Conservation (phyloP, 2,797 vertebrate genomes). For the Gobionotothen gibberifrons region DNA sequence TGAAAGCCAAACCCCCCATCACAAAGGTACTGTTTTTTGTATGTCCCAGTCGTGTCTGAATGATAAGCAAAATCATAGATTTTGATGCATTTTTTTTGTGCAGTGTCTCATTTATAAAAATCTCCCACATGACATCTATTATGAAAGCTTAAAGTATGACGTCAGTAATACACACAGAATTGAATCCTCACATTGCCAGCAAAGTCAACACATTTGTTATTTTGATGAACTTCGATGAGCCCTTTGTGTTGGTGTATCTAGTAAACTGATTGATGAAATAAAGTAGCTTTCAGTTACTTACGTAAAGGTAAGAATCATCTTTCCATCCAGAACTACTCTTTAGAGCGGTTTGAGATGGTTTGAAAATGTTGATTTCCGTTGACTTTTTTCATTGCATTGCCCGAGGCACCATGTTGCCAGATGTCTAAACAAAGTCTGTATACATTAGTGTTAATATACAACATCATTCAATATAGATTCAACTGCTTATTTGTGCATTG, state of each 20-base stretch:
- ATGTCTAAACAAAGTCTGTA: conserved; percentile 11
- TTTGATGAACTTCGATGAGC: no score
- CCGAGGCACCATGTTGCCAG: background rate
- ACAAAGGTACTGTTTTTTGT: no score
- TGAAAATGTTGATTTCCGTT: conserved; percentile 6
- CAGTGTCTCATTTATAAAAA: no score
- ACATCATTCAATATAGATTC: background rate
- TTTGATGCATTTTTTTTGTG: no score
- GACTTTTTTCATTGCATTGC: conserved; percentile 6
- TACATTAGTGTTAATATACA: no score
- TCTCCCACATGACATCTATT: no score
- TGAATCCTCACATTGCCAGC: background rate
- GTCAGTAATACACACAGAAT: background rate
- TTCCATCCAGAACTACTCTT: background rate
- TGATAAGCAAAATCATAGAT: no score
- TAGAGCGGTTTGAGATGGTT: background rate
- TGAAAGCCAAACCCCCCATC: no score
- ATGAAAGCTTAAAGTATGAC: background rate
- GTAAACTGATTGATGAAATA: background rate
- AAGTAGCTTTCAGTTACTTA: no score
- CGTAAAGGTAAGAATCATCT: no score
- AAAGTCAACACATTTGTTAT: background rate
- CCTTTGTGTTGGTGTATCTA: background rate
- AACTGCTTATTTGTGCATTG: background rate
- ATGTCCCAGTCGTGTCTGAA: no score